Evolutionary conservation across 2,888 invertebrate species (phyloP).

Genomic region (Hypercompe scribonia): DNA sequence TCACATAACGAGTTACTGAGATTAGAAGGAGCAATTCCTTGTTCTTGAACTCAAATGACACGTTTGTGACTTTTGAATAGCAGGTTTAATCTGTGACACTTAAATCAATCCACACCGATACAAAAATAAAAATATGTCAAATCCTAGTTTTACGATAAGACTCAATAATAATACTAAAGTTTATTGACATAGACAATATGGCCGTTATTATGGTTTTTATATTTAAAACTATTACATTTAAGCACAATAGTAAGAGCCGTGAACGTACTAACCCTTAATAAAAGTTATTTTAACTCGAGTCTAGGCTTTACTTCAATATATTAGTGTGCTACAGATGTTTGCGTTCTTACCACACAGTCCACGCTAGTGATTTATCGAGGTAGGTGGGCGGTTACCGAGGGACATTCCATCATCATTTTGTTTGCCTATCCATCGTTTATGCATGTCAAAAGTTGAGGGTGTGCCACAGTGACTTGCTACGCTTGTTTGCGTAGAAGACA

Average conservation of each 20-base stretch:
- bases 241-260: no score
- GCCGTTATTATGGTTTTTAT: neutral
- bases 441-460: constrained; percentile 63
- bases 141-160: no score
- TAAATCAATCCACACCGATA: no score
- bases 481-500: constrained; percentile 51
- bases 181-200: no score
- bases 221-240: no score
- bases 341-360: neutral
- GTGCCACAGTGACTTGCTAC: constrained; percentile 52
- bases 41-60: no score
- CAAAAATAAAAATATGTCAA: no score
- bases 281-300: neutral
- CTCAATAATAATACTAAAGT: no score
- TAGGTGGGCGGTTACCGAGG: constrained; percentile 36
- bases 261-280: neutral
- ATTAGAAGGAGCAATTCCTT: no score
- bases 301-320: neutral
- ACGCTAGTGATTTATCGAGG: constrained; percentile 35
- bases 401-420: constrained; percentile 72
- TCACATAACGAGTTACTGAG: no score
- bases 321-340: neutral
- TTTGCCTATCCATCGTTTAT: constrained; percentile 72
- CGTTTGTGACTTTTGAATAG: no score
- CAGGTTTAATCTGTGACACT: no score